Evolutionary conservation across 2,113 vertebrate genomes (phyloP), one percentile per base, ranked within the genome.

Genomic region (Nyctereutes procyonoides): DNA sequence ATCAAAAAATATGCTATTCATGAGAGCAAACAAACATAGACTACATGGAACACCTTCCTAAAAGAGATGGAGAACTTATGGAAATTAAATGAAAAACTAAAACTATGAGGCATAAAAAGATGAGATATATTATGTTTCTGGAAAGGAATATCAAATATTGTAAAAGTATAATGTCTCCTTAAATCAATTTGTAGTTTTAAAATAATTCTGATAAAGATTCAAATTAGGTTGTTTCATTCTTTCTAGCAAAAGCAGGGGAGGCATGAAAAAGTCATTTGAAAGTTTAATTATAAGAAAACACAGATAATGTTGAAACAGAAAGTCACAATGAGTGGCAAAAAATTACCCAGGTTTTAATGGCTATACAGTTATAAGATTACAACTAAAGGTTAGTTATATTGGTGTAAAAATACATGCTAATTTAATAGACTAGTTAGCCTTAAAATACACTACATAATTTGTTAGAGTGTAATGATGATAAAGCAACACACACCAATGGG

Each of bases 391-490:
- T 22, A 82, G 17, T 65, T 51, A 17, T 86, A 60, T 38, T 86
- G 10, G 43, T 90, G 19, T 48, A 92, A 60, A 12, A 89, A 67
- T 11, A 67, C 22, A 51, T 67, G 30, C 38, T 73, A 79, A 79
- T 58, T 87, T 16, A 65, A 92, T 71, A 71, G 16, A 35, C 30
- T 65, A 38, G 22, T 55, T 85, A 48, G 26, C 35, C 65, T 94
- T 79, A 90, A 86, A 71, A 15, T 71, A 71, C 26, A 67, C 53
- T 35, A 22, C 51, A 96, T 17, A 93, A 89, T 86, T 93, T 82
- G 93, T 89, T 92, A 43, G 11, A 71, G 48, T 51, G 17, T 92
- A 94, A 73, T 20, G 93, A 63, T 85, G 51, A 96, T 67, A 73
- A 97, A 81, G 10, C 16, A 96, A 51, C 19, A 73, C 5, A 89